These are phyloP conservation scores for Leptonema lineaticorne DNA, from an alignment of 1,140 invertebrate genomes.

Conservation along the genomic window DNA sequence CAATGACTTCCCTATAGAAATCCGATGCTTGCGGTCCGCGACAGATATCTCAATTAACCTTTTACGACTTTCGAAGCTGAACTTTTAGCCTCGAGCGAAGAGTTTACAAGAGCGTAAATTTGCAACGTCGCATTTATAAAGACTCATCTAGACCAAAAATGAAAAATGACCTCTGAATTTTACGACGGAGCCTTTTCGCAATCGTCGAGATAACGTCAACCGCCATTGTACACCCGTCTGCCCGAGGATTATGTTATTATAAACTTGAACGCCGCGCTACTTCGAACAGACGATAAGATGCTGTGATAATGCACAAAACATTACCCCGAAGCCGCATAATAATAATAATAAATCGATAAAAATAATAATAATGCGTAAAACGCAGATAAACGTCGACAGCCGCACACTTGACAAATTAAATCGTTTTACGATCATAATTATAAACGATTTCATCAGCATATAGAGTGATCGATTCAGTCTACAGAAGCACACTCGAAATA, in stretches of 20 bases:
- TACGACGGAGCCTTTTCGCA: conserved; percentile 38
- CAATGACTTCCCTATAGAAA: no score
- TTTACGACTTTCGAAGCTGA: no score
- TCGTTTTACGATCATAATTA: background rate
- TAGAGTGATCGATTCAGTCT: conserved; percentile 1
- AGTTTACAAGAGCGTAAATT: background rate
- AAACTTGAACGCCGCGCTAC: background rate
- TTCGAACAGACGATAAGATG: background rate
- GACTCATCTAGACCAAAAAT: conserved; percentile 37
- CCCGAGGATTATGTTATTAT: conserved; percentile 21
- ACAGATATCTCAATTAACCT: no score
- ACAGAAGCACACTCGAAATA: background rate
- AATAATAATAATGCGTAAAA: no score
- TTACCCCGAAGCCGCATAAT: background rate
- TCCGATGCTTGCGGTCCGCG: no score
- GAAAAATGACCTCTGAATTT: conserved; percentile 40
- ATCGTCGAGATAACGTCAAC: conserved; percentile 37
- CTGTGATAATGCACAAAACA: background rate
- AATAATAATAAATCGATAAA: no score
- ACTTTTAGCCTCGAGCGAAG: no score
- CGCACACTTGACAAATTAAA: background rate
- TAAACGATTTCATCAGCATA: conserved; percentile 4
- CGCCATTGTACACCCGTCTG: conserved; percentile 38
- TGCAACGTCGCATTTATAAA: background rate
- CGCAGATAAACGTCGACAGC: background rate